These are phyloP conservation scores for Loris lydekkerianus DNA, from an alignment of 2,797 vertebrate genomes.

Conservation along the genomic window DNA sequence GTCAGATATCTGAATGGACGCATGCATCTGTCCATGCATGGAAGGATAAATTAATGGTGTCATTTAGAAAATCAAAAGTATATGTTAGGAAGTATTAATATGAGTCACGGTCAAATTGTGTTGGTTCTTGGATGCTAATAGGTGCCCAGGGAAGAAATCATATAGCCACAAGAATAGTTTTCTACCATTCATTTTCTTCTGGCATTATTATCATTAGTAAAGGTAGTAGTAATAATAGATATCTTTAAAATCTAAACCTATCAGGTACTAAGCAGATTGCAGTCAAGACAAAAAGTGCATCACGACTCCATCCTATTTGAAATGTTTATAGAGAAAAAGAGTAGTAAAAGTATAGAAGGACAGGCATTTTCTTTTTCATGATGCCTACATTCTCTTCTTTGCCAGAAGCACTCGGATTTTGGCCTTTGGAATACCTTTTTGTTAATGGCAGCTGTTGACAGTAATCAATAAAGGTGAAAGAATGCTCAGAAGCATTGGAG, in stretches of 20 bases:
- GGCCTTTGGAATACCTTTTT: conserved; percentile 37
- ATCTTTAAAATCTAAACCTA: background rate
- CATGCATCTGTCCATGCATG: background rate
- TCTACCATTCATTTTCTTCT: background rate
- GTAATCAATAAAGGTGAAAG: conserved; percentile 69
- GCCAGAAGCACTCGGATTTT: background rate
- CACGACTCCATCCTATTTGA: background rate
- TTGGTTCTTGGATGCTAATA: background rate
- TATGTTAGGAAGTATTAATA: background rate
- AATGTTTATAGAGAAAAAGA: background rate
- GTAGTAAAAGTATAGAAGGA: background rate
- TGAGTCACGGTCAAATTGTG: background rate
- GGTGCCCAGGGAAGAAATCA: background rate
- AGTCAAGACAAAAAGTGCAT: background rate
- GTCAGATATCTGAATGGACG: background rate
- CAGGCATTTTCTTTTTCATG: conserved; percentile 13
- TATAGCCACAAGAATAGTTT: background rate
- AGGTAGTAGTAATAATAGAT: background rate
- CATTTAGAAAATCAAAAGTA: background rate
- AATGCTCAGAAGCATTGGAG: conserved; percentile 65
- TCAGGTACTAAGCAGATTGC: background rate
- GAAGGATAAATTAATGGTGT: background rate
- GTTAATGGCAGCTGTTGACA: conserved; percentile 60
- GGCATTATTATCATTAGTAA: background rate
- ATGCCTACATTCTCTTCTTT: background rate